Base-by-base conservation (phyloP, 2,113 vertebrate genomes). In the Nesospiza acunhae region DNA sequence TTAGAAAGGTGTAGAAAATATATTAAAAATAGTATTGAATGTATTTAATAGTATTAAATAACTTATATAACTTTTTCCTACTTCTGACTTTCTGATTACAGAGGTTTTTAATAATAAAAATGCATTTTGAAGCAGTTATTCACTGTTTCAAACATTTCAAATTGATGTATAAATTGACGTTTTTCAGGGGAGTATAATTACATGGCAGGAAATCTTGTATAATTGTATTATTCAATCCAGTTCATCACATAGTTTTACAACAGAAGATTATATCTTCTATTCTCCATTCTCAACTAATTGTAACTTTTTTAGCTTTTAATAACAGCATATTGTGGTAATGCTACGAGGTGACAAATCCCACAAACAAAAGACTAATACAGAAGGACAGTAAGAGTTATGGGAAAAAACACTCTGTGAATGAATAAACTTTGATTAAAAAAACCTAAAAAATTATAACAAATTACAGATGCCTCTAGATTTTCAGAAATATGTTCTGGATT, bases 141-240 rank as follows among this genome's bases (percentile, higher is more conserved):
- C 39, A n/a, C 46, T 39, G 18, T 62, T 77, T 53, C 75, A 91
- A 95, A 95, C 31, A 83, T 35, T 74, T 78, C 13, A 93, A 96
- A 95, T 70, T 93, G 63, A 94, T 87, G 73, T 83, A 84, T 88
- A 96, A 92, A 96, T 84, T 96, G 79, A 96, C 84, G 96, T 95
- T 95, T 92, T 89, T 95, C 62, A 86, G 62, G 49, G 56, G 27
- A 69, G 15, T 77, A 73, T 89, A 96, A 95, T 97, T 97, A 89
- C 63, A 85, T 70, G 63, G 69, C 86, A 95, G 70, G 31, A 96
- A 95, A 96, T 91, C 79, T 68, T 73, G 28, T 49, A 37, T 94
- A 95, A 97, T 94, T 90, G 39, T 72, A 85, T 95, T 91, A 96
- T 91, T 94, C 93, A 94, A 58, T 79, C 50, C 10, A 1, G 76